These are phyloP conservation scores for Dexiosoma caninum DNA, from an alignment of 2,888 invertebrate genomes.

Conservation along the genomic window DNA sequence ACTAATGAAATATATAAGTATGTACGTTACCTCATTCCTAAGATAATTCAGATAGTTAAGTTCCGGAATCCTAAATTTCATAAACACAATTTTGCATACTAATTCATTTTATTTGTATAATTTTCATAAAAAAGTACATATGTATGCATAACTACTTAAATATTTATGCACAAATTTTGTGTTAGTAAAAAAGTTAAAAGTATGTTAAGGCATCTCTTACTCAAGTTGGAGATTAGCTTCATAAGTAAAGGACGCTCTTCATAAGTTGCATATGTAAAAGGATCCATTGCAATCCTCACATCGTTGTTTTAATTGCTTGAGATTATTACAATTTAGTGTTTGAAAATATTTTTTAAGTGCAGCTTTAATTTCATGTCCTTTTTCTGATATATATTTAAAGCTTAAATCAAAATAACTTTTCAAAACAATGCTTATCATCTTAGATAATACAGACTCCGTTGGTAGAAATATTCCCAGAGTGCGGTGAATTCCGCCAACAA, in stretches of 20 bases:
- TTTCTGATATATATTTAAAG: slow-evolving; percentile 3
- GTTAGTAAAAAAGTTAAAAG: background rate
- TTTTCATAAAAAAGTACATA: too few relatives aligned
- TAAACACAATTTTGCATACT: too few relatives aligned
- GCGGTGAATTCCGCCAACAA: slow-evolving; percentile 49
- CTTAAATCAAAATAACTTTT: slow-evolving; percentile 17
- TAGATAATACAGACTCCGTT: slow-evolving; percentile 68
- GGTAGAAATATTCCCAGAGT: slow-evolving; percentile 64
- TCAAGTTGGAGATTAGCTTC: background rate
- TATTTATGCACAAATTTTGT: background rate
- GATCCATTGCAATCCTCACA: slow-evolving; percentile 67
- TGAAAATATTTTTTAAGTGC: slow-evolving; percentile 61
- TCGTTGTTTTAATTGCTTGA: background rate
- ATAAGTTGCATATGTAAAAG: slow-evolving; percentile 64
- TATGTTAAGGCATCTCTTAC: background rate
- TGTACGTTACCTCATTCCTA: too few relatives aligned
- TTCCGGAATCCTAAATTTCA: too few relatives aligned
- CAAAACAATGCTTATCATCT: slow-evolving; percentile 62
- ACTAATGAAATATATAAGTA: too few relatives aligned
- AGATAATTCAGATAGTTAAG: too few relatives aligned
- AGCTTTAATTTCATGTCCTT: slow-evolving; percentile 50
- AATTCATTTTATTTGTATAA: too few relatives aligned
- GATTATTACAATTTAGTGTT: slow-evolving; percentile 66
- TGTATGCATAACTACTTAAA: too few relatives aligned
- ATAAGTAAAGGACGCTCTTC: background rate